Percentiles rank a stretch among this genome's conserved stretches.
Evolutionary conservation across 1,140 invertebrate species (phyloP).

Genomic region (Philopotamus ludificatus): DNA sequence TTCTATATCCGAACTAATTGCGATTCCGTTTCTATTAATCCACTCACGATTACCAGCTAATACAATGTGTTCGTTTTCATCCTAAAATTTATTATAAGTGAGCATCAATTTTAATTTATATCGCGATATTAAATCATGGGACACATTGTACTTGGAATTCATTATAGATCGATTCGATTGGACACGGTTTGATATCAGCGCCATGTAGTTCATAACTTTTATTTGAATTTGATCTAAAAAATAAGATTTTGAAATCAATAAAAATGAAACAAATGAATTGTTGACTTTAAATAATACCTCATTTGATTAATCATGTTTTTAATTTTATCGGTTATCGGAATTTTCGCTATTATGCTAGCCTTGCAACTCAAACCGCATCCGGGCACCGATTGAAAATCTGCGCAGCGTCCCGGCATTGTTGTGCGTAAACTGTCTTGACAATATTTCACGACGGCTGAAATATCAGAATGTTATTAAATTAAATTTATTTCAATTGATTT

Average conservation of each 20-base stretch:
- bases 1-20: conserved; percentile 73
- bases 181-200: too few relatives aligned
- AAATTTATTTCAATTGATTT: conserved; percentile 15
- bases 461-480: not conserved
- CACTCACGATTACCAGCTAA: conserved; percentile 95
- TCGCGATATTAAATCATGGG: too few relatives aligned
- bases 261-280: too few relatives aligned
- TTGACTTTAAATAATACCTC: conserved; percentile 1
- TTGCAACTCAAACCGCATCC: conserved; percentile 85
- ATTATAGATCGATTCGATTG: too few relatives aligned
- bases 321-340: not conserved
- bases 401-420: conserved; percentile 68
- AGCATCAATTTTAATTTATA: too few relatives aligned
- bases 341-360: not conserved
- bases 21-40: conserved; percentile 88
- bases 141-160: too few relatives aligned
- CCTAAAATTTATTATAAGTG: too few relatives aligned
- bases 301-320: conserved; percentile 19
- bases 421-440: conserved; percentile 74
- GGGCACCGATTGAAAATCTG: conserved; percentile 83
- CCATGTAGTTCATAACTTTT: too few relatives aligned
- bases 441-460: conserved; percentile 83
- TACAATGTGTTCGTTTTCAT: conserved; percentile 61
- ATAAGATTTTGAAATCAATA: too few relatives aligned
- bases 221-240: too few relatives aligned